Evolutionary conservation across 2,113 vertebrate genomes (phyloP), one percentile per base, ranked within the genome.

Genomic region (Thomomys bottae): DNA sequence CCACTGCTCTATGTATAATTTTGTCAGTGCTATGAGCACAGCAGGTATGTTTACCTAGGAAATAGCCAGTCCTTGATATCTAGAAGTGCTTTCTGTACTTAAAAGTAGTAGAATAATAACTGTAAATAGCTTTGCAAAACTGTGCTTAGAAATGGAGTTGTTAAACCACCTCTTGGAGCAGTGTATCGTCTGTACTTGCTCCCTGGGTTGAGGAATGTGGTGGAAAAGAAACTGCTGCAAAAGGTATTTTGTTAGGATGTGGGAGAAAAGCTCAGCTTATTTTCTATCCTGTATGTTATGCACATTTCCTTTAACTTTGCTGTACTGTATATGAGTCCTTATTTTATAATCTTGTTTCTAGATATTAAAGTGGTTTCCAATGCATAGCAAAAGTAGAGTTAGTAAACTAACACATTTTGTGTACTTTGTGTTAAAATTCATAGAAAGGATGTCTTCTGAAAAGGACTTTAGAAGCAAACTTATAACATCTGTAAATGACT

Each of bases 291-390:
- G 15, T 90, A 42, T 86, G 26, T 36, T 85, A 71, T 21, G 23
- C 88, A 42, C 57, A 79, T 89, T 75, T 94, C 67, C 87, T 89
- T 75, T 91, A 82, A 86, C 64, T 61, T 84, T 66, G 5, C 42
- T 84, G 64, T 84, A 84, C 54, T 90, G 34, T 83, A 95, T 68
- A 20, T 59, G 45, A 32, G 85, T 89, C 85, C 81, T 59, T 61
- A 78, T 91, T 94, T 91, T 91, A 30, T 71, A 83, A 92, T 66
- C 88, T 91, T 91, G 66, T 91, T 36, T 87, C 81, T 87, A 84
- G 93, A 79, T 89, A 89, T 91, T 93, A 76, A 94, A 89, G 88
- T 93, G 88, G 91, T 96, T 93, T 82, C 82, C 89, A 92, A 61
- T 80, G 82, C 84, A 95, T 94, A 83, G 92, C 78, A 87, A 80